Percentiles rank a stretch among this genome's conserved stretches.
Conservation (phyloP, 2,888 invertebrate species). For the Tenodera sinensis region DNA sequence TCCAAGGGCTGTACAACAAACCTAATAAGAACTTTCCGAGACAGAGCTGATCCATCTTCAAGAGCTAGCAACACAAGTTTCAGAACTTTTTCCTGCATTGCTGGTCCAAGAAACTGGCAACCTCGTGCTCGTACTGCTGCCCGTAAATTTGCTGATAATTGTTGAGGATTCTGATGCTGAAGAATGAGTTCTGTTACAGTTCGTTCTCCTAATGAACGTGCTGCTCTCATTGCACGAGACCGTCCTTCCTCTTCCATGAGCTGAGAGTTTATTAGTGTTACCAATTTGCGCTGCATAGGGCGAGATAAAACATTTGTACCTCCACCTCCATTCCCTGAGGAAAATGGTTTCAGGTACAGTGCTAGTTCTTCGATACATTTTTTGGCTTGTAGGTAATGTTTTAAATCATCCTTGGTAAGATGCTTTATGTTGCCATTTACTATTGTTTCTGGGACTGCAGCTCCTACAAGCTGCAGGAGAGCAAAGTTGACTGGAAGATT, state of each 20-base stretch:
- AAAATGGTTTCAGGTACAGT: constrained; percentile 78
- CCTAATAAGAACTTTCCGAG: constrained; percentile 93
- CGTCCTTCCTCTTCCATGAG: constrained; percentile 85
- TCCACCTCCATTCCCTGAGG: constrained; percentile 46
- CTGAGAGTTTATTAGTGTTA: constrained; percentile 89
- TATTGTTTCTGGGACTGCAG: constrained; percentile 47
- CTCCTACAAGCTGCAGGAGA: constrained; percentile 77
- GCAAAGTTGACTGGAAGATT: constrained; percentile 84
- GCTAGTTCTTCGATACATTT: constrained; percentile 86
- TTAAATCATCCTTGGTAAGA: constrained; percentile 54
- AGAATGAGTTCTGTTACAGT: constrained; percentile 91
- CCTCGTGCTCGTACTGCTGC: constrained; percentile 94
- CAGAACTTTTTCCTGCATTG: constrained; percentile 98
- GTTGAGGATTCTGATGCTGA: constrained; percentile 94
- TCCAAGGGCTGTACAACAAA: constrained; percentile 96
- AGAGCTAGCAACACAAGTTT: constrained; percentile 89
- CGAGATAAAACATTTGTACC: constrained; percentile 61
- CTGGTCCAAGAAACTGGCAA: constrained; percentile 97
- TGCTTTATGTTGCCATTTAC: constrained; percentile 54
- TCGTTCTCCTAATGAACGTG: constrained; percentile 89
- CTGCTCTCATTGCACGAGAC: constrained; percentile 73
- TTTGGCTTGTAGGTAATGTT: constrained; percentile 59
- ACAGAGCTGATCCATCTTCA: constrained; percentile 92
- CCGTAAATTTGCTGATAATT: constrained; percentile 91
- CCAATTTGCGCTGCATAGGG: constrained; percentile 93